These are phyloP conservation scores for Pseudocheirus occidentalis DNA, from an alignment of 2,797 vertebrate genomes.

Conservation along the genomic window DNA sequence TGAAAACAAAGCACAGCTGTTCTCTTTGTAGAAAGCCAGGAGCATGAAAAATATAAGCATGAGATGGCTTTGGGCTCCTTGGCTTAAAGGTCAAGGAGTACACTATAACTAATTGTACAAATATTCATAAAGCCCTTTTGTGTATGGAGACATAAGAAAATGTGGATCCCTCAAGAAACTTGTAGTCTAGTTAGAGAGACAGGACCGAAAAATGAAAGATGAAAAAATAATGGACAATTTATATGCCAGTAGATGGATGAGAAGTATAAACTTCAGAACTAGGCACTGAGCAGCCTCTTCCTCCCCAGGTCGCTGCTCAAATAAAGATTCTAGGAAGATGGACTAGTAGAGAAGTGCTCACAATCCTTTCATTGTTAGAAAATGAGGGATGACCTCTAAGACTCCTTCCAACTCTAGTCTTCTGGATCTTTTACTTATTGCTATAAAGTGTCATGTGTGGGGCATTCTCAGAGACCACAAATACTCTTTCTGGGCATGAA, in stretches of 20 bases:
- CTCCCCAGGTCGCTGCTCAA: not conserved
- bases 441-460: not conserved
- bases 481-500: not conserved
- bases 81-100: slow-evolving; percentile 6
- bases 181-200: not conserved
- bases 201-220: slow-evolving; percentile 1
- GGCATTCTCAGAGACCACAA: not conserved
- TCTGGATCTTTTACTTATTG: not conserved
- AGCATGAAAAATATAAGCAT: not conserved
- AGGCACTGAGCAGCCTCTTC: not conserved
- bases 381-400: not conserved
- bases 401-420: not conserved
- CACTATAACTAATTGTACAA: not conserved
- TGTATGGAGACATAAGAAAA: not conserved
- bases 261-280: not conserved
- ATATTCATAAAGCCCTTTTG: not conserved
- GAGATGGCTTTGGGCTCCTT: not conserved
- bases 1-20: slow-evolving; percentile 48
- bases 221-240: not conserved
- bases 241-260: not conserved
- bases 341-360: not conserved
- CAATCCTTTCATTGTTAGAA: not conserved
- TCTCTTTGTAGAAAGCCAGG: not conserved
- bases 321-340: not conserved
- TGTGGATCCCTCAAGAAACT: not conserved